Evolutionary conservation across 1,140 invertebrate species (phyloP), one percentile per base, ranked within the genome.

Genomic region (Drosophila repletoides): DNA sequence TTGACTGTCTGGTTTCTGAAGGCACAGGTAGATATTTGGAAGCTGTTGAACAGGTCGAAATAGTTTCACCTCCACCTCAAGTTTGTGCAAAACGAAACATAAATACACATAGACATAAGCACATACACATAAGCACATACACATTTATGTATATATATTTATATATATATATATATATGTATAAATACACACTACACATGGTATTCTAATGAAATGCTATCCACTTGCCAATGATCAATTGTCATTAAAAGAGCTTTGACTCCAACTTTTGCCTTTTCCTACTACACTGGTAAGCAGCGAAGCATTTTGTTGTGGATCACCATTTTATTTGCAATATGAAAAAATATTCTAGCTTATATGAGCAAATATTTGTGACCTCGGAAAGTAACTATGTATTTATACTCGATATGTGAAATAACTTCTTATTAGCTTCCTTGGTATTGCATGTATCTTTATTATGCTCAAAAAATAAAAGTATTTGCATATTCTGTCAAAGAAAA

Each of bases 171-270:
- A 36, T 17, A 58, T 22, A 53, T 33, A 43, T 15, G 36, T 14
- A 21, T 24, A 66, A 43, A 34, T 40, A 67, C 63, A 68, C 61
- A 72, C 74, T 88, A 83, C 77, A 76, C 45, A 79, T 51, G 64
- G 65, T 77, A 88, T 87, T 88, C 81, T 80, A 88, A 88, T 89
- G 87, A 89, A 89, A 89, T 84, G 83, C 75, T 89, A 89, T 89
- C 87, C 87, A 89, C 87, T 89, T 86, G 75, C 72, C 72, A 80
- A 80, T 89, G 75, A 89, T 89, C 87, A 89, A 89, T 88, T 88
- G 87, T 83, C 88, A 89, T 89, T 89, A 89, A 89, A 84, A 89
- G 88, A 88, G 70, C 80, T 89, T 89, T 89, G 87, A 89, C 87
- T 89, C 67, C 68, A 38, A 77, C 81, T 36, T 67, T 63, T 51